Evolutionary conservation across 2,888 invertebrate genomes (phyloP), one percentile per base, ranked within the genome.

Genomic region (Osmoderma eremita): DNA sequence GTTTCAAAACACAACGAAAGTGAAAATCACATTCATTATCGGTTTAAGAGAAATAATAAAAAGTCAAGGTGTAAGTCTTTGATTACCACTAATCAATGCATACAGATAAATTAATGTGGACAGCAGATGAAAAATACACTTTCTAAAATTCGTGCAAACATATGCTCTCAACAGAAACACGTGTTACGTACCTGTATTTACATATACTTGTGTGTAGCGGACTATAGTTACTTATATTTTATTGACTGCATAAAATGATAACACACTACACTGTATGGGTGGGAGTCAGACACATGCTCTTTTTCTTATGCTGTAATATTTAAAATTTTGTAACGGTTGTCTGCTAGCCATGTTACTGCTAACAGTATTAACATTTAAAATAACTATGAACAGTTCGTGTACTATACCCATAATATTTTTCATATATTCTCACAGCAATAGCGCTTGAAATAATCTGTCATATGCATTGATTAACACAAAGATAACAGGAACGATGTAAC

Each of bases 131-230:
- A 45, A 24, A 4, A 17, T 45, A 48, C 48, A 48, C 58, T 61
- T 61, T 61, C 58, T 61, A 61, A 61, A 61, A 61, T 61, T 48
- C 10, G 15, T 30, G 17, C n/a, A 61, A 61, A 61, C 58, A 61
- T 36, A 18, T 61, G 48, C 48, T 48, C 58, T 30, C 17, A 13
- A 24, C 5, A 42, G 30, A 45, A 13, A 45, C 41, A 58, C 10
- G 30, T 45, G 45, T 58, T 48, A 48, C 30, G 8, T 17, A 15
- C n/a, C n/a, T 15, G 30, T 30, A 30, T 53, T 36, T 53, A 53
- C 36, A 15, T n/a, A n/a, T n/a, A n/a, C n/a, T 30, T 30, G 5
- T 30, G 10, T 18, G 15, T 53, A 36, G 18, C 53, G 36, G 6
- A 30, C 6, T 42, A 42, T 1, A 53, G 15, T 15, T 53, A 53